Evolutionary conservation across 2,113 vertebrate genomes (phyloP), one percentile per base, ranked within the genome.

Genomic region (Lophochroa leadbeateri): DNA sequence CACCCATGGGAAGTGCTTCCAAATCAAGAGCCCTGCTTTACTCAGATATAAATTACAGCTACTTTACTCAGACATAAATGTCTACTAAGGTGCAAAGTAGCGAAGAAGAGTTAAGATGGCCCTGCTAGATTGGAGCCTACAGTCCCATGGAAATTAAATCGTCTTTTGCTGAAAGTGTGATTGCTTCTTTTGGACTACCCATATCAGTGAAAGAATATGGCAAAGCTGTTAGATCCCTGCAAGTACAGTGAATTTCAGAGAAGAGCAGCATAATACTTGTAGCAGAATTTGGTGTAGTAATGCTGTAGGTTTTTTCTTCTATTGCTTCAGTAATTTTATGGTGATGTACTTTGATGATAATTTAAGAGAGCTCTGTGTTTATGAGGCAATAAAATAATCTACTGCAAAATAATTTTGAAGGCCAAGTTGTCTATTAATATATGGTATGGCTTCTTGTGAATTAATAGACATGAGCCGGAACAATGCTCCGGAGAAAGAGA

Each of bases 331-430:
- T 89, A 91, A 92, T 95, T 91, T 94, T 91, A 91, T 28, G 39
- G 65, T 84, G 60, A 88, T 83, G 29, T 68, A 72, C 78, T 95
- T 57, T 90, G 77, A 94, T 69, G 57, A 84, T 41, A 93, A 76
- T 85, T 95, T 58, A 89, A 92, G 72, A 21, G 86, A 89, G 37
- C n/a, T 89, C 31, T 86, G 9, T 93, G 83, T 94, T 92, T 92
- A 91, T 79, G 86, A 92, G 81, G 49, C 61, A 85, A 35, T 92
- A 96, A 60, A 44, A 89, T 81, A 94, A 85, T 52, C 49, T 86
- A 43, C 47, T 72, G 88, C 55, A 94, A 94, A 94, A 94, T 85
- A 91, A 94, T 89, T 82, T 87, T 46, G 52, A 86, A 96, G 72
- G 68, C 65, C 57, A 76, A 76, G 39, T 71, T 93, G 46, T 31